phyloP scores from a whole-genome alignment of 2,888 invertebrate species.

The Dasypogon diadema region DNA sequence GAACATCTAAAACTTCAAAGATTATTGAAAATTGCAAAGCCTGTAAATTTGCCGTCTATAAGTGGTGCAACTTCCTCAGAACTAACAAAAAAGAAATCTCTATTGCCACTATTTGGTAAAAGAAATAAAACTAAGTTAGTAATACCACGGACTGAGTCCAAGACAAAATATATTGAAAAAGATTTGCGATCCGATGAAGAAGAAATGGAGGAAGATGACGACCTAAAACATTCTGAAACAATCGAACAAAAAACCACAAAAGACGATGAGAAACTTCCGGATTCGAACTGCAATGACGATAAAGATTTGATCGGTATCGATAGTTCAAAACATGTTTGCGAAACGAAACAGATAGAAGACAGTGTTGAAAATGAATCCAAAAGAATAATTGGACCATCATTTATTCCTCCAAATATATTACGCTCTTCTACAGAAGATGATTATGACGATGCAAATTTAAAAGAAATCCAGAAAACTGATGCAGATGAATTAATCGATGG shows the following conservation, averaged over 20 bases:
- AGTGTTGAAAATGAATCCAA: slow-evolving; percentile 17
- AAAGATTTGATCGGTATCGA: too few relatives aligned
- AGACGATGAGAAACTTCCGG: background rate
- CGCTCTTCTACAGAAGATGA: background rate
- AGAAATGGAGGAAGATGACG: slow-evolving; percentile 72
- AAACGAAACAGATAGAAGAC: background rate
- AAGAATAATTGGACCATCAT: slow-evolving; percentile 57
- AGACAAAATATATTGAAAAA: slow-evolving; percentile 54
- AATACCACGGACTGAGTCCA: slow-evolving; percentile 62
- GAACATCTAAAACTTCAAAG: slow-evolving; percentile 78
- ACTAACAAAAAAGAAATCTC: slow-evolving; percentile 54
- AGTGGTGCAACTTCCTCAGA: slow-evolving; percentile 60
- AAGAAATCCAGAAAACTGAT: slow-evolving; percentile 50
- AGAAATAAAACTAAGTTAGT: slow-evolving; percentile 65
- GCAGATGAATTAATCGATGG: too few relatives aligned
- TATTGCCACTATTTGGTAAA: slow-evolving; percentile 70
- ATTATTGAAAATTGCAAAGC: slow-evolving; percentile 81
- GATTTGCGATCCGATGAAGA: slow-evolving; percentile 62
- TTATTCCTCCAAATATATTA: slow-evolving; percentile 60
- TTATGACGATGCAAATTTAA: slow-evolving; percentile 27
- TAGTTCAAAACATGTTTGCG: background rate
- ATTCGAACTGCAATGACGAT: too few relatives aligned
- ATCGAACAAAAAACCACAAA: slow-evolving; percentile 11
- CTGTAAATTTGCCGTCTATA: slow-evolving; percentile 74
- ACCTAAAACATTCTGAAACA: background rate